Base-by-base conservation (phyloP, 2,888 invertebrate species). In the Andrena marginata region DNA sequence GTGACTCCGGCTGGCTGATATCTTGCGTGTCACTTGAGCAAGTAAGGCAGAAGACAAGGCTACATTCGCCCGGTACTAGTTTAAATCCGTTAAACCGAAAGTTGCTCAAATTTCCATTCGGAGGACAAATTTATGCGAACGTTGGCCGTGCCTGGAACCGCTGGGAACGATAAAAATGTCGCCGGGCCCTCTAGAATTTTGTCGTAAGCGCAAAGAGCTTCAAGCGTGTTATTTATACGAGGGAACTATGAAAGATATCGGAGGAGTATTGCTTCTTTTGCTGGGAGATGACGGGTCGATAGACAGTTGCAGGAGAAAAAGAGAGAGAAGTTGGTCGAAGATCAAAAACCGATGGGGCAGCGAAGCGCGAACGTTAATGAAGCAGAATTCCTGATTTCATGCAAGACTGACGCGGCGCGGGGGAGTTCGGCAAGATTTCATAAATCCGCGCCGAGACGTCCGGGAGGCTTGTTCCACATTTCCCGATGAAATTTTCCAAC, bases 311-410 rank as follows among this genome's bases (percentile, higher is more conserved):
- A 1, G 1, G 64, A 23, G 56, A 42, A 69, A 35, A 42, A 7
- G 80, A 73, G 78, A 73, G 72, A 76, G 80, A 35, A 73, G 20
- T 60, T 71, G 78, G 62, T 59, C 62, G 77, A 76, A 77, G 84
- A 77, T 78, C 76, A 81, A 84, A 84, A 73, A 59, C 74, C 84
- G 67, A 74, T 71, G 68, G 72, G 29, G 77, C 74, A 56, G 76
- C 56, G 70, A 70, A 79, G 79, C 71, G 59, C n/a, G 82, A 84
- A 82, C 62, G 49, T 81, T 86, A 84, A 89, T 79, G 85, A 86
- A 84, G 82, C 77, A 76, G 81, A 85, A 88, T 71, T 79, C 54
- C 75, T 65, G 81, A 88, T 84, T 87, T 81, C 77, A 78, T 77
- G 77, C 56, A 54, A 79, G 62, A 68, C 73, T 84, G 42, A 42